Evolutionary conservation across 2,797 vertebrate species (phyloP), one percentile per base, ranked within the genome.

Genomic region (Chloroceryle inda): DNA sequence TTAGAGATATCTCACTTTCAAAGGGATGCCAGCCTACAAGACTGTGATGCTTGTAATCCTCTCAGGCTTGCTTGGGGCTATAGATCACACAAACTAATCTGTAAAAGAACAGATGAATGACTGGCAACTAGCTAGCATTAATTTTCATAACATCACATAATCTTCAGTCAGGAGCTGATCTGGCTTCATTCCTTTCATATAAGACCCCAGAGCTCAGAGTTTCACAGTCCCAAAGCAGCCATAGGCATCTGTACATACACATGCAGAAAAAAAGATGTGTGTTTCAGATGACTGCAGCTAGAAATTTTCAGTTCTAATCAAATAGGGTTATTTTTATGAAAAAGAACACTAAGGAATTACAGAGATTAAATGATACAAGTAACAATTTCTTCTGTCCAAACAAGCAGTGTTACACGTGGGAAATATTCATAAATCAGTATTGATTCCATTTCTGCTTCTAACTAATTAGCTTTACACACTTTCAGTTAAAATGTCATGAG

Each of bases 31-130:
- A 84, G 40, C 16, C 49, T 83, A 42, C 40, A 67, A 80, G 62
- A 37, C 45, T 68, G 21, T 58, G 64, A 62, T 80, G 53, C 23
- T 52, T 88, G 9, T 77, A 91, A 80, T 80, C 77, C 40, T 91
- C 29, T 62, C 44, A 80, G 79, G 44, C 85, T 94, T 85, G 58
- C 87, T 53, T 50, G 44, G 23, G 87, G 89, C 64, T 80, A 91
- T 26, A 88, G 68, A 95, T 97, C 94, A 92, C 49, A 96, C 52
- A 75, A 95, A 91, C 64, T 94, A 94, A 96, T 92, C 87, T 85
- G 53, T 68, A 62, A 62, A 85, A 87, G 79, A 95, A 75, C 64
- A 92, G 85, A 85, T 72, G 85, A 96, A 91, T 92, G 64, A 72
- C 56, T 94, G 88, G 93, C 82, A 94, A 91, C 64, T 58, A 81